A percentile compares a stretch with the other conserved stretches of the same genome.
Conservation (phyloP, 1,140 invertebrate species). For the Carposina sasakii region DNA sequence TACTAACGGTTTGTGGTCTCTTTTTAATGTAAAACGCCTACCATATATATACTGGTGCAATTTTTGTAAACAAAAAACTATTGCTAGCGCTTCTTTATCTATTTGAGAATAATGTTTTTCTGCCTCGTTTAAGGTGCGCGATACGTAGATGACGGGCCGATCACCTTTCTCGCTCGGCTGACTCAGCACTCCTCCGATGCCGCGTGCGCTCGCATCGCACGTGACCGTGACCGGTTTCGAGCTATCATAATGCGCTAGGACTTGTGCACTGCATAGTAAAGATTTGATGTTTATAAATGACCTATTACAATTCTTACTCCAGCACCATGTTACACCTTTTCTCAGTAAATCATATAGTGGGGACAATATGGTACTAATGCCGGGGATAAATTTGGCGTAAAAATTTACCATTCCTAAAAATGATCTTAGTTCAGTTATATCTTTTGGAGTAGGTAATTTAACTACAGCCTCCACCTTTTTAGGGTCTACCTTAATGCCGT, state of each 20-base stretch:
- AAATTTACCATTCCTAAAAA: neutral
- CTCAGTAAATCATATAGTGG: neutral
- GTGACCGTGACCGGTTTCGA: neutral
- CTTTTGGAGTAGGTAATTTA: neutral
- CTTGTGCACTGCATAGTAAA: neutral
- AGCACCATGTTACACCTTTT: neutral
- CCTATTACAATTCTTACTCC: neutral
- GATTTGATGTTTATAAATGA: neutral
- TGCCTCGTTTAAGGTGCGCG: neutral
- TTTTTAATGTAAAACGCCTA: constrained; percentile 46
- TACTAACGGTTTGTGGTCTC: constrained; percentile 41
- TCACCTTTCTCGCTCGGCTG: neutral
- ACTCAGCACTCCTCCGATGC: neutral
- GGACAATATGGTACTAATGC: neutral
- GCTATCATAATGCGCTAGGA: neutral
- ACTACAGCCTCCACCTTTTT: neutral
- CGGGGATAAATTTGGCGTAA: neutral
- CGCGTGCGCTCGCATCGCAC: neutral
- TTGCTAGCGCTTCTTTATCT: constrained; percentile 63
- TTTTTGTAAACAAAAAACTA: constrained; percentile 51
- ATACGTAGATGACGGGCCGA: neutral
- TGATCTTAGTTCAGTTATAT: neutral
- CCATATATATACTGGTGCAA: constrained; percentile 62
- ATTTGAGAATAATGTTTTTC: constrained; percentile 60
- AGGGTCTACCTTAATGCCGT: neutral